phyloP scores from a whole-genome alignment of 2,113 vertebrate species.

The Paralichthys olivaceus region DNA sequence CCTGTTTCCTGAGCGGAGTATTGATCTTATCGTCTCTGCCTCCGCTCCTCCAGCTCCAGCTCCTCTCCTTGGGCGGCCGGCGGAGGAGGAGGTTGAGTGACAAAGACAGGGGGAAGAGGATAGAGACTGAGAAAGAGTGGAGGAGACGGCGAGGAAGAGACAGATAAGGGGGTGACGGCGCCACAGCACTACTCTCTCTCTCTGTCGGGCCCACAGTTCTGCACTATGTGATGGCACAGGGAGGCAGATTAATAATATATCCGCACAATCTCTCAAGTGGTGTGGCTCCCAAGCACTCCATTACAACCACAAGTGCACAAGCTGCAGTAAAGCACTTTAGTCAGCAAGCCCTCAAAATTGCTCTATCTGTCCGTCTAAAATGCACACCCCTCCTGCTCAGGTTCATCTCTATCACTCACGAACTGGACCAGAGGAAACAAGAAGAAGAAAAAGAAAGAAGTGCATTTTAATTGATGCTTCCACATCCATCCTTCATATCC shows the following conservation, averaged over 20 bases:
- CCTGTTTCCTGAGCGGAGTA: constrained; percentile 73
- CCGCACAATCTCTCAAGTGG: constrained; percentile 66
- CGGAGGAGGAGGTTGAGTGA: constrained; percentile 50
- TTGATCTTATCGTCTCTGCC: constrained; percentile 73
- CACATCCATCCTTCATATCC: constrained; percentile 58
- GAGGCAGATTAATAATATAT: constrained; percentile 77
- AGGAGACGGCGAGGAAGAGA: constrained; percentile 47
- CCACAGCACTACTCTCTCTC: constrained; percentile 11
- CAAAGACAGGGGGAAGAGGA: constrained; percentile 53
- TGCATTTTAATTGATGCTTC: constrained; percentile 73
- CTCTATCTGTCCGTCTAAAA: constrained; percentile 67
- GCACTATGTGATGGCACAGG: constrained; percentile 35
- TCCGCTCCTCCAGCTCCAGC: constrained; percentile 29
- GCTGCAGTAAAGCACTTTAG: constrained; percentile 68
- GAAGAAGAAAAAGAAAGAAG: constrained; percentile 53
- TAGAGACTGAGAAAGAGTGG: constrained; percentile 33
- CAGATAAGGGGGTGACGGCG: constrained; percentile 51
- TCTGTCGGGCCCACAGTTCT: constrained; percentile 15
- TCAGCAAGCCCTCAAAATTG: constrained; percentile 57
- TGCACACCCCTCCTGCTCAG: constrained; percentile 59
- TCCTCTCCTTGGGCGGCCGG: constrained; percentile 33
- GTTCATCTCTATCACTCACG: constrained; percentile 71
- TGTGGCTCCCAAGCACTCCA: constrained; percentile 66
- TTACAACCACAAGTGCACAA: constrained; percentile 68
- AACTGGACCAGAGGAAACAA: constrained; percentile 39